phyloP scores from a whole-genome alignment of 2,888 invertebrate species.

The Macrophya annulata region DNA sequence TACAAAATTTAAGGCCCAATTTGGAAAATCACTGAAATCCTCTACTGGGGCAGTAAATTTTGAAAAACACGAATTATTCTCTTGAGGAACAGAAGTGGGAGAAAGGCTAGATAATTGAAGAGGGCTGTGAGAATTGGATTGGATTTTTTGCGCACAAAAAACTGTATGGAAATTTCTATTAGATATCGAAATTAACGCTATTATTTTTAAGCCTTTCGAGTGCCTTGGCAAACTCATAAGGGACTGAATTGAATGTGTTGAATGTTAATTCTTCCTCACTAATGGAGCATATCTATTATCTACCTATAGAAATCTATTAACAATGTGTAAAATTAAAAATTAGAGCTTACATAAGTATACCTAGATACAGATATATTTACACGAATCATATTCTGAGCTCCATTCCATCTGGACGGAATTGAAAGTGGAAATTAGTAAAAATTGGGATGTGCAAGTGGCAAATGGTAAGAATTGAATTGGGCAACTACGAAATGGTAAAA shows the following conservation, averaged over 20 bases:
- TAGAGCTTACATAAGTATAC: conserved; percentile 56
- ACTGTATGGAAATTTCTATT: background rate
- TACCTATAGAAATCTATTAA: conserved; percentile 3
- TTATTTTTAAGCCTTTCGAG: conserved; percentile 64
- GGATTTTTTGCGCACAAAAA: conserved; percentile 10
- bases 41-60: background rate
- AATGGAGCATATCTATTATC: conserved; percentile 8
- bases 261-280: conserved; percentile 21
- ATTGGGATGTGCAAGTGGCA: background rate
- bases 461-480: background rate
- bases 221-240: conserved; percentile 66
- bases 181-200: background rate
- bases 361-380: conserved; percentile 57
- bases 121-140: background rate
- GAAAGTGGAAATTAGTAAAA: background rate
- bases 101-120: background rate
- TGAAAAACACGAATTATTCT: background rate
- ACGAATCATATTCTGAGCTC: conserved; percentile 43
- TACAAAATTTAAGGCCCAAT: too few relatives aligned
- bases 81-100: background rate
- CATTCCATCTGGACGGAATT: background rate
- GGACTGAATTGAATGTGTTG: conserved; percentile 59
- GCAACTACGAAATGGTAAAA: background rate
- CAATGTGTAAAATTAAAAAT: conserved; percentile 4
- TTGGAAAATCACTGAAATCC: background rate